Base-by-base conservation (phyloP, 2,113 vertebrate genomes). In the Leucoraja erinaceus region DNA sequence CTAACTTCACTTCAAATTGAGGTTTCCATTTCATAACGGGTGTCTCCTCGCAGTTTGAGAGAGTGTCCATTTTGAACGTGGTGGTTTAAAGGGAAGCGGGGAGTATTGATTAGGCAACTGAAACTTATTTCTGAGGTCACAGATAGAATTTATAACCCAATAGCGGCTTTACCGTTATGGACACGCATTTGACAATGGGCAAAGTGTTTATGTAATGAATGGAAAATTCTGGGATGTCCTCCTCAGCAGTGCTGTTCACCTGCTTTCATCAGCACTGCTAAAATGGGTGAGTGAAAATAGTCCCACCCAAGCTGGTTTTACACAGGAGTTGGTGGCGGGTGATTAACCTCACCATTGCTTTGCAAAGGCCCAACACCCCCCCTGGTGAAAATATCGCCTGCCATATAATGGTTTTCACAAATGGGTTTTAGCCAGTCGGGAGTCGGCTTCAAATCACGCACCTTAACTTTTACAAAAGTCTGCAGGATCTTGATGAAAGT, bases 391-490 rank as follows among this genome's bases (percentile, higher is more conserved):
- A 56, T 31, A n/a, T 47, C 70, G 72, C 20, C 38, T 47, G 66
- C 68, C 38, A 4, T 28, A 66, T 11, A 66, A 70, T 70, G 66
- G 33, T 28, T 72, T 72, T 74, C 31, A 54, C 63, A 25, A 22
- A 28, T 20, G 56, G 83, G 56, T 56, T 59, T 63, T 63, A 63
- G 83, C 25, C 7, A 7, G n/a, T 31, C 6, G 31, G 59, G 31
- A 63, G 83, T 88, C 63, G 16, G 28, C 83, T 88, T 88, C 83
- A 33, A 88, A 31, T 88, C 25, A 31, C 63, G 83, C 83, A 88
- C 83, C 83, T 88, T 88, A 86, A 61, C 54, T 86, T 86, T 63
- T 63, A 63, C 16, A 63, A 88, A 88, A 31, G 83, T 6, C 79
- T 11, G 79, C 54, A 59, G 79, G 79, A 59, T 56, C 79, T 59